A percentile compares a stretch with the other conserved stretches of the same genome.
These are phyloP conservation scores for Hycleus cichorii DNA, from an alignment of 1,140 invertebrate species.

Conservation along the genomic window DNA sequence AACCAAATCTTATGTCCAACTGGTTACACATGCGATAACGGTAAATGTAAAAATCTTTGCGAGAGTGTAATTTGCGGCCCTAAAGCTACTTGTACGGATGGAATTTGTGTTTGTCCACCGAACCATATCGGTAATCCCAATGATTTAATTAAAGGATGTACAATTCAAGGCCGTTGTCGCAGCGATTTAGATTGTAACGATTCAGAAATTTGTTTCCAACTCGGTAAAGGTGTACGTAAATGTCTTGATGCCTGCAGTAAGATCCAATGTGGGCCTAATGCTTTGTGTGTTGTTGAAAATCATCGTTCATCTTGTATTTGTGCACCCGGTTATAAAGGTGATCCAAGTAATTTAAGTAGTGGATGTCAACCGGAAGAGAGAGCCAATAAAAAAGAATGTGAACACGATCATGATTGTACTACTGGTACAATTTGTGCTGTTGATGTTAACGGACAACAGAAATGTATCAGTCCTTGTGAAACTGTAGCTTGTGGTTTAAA, in stretches of 20 bases:
- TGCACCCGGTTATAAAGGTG: slow-evolving; percentile 67
- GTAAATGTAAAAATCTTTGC: slow-evolving; percentile 67
- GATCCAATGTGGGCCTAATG: slow-evolving; percentile 83
- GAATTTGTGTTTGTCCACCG: slow-evolving; percentile 70
- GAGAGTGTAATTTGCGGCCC: slow-evolving; percentile 68
- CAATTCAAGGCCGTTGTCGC: slow-evolving; percentile 60
- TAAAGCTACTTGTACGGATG: slow-evolving; percentile 69
- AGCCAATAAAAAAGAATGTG: slow-evolving; percentile 53
- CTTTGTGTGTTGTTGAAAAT: slow-evolving; percentile 72
- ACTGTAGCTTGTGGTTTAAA: slow-evolving; percentile 72
- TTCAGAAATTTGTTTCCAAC: slow-evolving; percentile 79
- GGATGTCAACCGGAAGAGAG: slow-evolving; percentile 66
- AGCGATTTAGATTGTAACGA: slow-evolving; percentile 73
- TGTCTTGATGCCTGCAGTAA: slow-evolving; percentile 82
- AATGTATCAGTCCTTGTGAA: slow-evolving; percentile 70
- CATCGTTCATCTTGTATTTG: slow-evolving; percentile 81
- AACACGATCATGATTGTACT: slow-evolving; percentile 61
- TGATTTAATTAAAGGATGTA: slow-evolving; percentile 61
- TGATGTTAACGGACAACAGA: slow-evolving; percentile 50
- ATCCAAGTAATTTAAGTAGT: slow-evolving; percentile 65
- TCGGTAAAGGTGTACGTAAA: slow-evolving; percentile 65
- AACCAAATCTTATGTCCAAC: slow-evolving; percentile 62
- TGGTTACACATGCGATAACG: slow-evolving; percentile 63
- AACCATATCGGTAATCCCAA: slow-evolving; percentile 72
- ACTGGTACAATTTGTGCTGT: slow-evolving; percentile 53